These are phyloP conservation scores for Parapristionchus giblindavisi DNA, from an alignment of 2,888 invertebrate genomes.

Conservation along the genomic window DNA sequence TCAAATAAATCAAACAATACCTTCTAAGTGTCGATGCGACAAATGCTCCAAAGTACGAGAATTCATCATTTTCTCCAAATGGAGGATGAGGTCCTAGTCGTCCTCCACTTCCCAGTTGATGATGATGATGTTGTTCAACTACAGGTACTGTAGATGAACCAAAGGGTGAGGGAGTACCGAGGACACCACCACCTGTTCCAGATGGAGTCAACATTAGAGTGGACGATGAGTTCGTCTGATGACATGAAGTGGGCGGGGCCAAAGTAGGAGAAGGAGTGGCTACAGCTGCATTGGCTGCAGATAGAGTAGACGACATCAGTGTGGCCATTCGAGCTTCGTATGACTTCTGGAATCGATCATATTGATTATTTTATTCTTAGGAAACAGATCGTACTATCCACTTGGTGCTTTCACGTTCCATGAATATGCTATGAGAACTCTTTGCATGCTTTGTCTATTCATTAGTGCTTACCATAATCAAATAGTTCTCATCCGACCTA, in stretches of 20 bases:
- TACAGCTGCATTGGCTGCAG: background rate
- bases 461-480: too few relatives aligned
- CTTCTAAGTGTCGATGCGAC: slow-evolving; percentile 12
- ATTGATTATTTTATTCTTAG: too few relatives aligned
- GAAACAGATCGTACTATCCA: too few relatives aligned
- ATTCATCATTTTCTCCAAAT: slow-evolving; percentile 16
- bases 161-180: background rate
- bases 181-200: background rate
- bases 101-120: background rate
- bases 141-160: slow-evolving; percentile 4
- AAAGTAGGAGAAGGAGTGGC: slow-evolving; percentile 12
- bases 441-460: too few relatives aligned
- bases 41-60: slow-evolving; percentile 19
- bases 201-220: background rate
- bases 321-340: slow-evolving; percentile 27
- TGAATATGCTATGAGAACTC: too few relatives aligned
- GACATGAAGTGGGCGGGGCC: background rate
- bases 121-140: background rate
- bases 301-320: background rate
- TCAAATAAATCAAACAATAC: background rate
- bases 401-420: too few relatives aligned
- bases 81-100: background rate
- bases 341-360: slow-evolving; percentile 28
- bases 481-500: too few relatives aligned
- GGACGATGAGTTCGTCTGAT: too few relatives aligned